Percentiles rank a stretch among this genome's conserved stretches.
phyloP scores from a whole-genome alignment of 2,888 invertebrate genomes.

The Pterostichus madidus region DNA sequence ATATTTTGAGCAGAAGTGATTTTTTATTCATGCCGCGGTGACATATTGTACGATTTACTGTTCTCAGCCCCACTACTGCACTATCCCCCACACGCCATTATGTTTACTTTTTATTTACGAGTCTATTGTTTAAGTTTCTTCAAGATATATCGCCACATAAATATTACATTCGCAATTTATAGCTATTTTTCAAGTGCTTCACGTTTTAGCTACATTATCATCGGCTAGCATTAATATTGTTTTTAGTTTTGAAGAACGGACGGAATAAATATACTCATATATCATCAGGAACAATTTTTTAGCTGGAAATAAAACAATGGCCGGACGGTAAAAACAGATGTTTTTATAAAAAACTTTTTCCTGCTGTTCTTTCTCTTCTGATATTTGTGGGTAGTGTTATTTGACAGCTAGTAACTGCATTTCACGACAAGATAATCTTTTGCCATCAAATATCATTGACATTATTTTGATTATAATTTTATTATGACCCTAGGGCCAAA shows the following conservation, averaged over 20 bases:
- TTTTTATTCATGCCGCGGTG: conserved; percentile 13
- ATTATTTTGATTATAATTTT: too few relatives aligned
- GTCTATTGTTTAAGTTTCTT: conserved; percentile 48
- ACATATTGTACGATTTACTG: conserved; percentile 34
- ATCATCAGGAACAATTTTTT: not conserved
- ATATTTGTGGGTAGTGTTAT: too few relatives aligned
- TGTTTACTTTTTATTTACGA: conserved; percentile 46
- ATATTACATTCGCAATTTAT: conserved; percentile 43
- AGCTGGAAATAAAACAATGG: too few relatives aligned
- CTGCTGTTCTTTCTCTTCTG: too few relatives aligned
- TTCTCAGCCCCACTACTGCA: not conserved
- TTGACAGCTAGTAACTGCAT: too few relatives aligned
- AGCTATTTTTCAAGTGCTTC: conserved; percentile 32
- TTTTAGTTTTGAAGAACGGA: not conserved
- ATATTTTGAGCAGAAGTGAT: not conserved
- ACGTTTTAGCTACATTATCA: conserved; percentile 5
- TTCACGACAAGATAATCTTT: too few relatives aligned
- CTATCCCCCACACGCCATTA: conserved; percentile 11
- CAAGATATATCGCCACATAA: conserved; percentile 53
- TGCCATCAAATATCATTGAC: too few relatives aligned
- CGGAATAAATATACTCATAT: conserved; percentile 3
- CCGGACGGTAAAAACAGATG: too few relatives aligned
- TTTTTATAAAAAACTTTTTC: too few relatives aligned
- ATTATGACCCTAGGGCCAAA: too few relatives aligned
- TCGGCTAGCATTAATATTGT: conserved; percentile 1